Base-by-base conservation (phyloP, 2,797 vertebrate genomes). In the Sylvia borin region DNA sequence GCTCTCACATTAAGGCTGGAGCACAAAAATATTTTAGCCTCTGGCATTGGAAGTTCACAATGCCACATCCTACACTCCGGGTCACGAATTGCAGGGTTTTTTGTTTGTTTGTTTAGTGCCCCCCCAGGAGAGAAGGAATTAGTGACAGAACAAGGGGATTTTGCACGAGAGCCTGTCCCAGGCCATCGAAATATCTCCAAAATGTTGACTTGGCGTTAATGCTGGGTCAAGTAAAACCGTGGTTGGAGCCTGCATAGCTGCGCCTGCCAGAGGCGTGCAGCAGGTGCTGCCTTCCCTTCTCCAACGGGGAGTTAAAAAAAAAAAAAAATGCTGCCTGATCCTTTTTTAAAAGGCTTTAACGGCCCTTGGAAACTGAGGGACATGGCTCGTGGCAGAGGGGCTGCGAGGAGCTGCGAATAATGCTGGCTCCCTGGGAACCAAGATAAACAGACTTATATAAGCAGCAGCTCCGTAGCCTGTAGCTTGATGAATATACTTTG, bases 11-110 rank as follows among this genome's bases (percentile, higher is more conserved):
- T 95, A 95, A 96, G 91, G 92, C 93, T 97, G 96, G 93, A 97
- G 95, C 87, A 65, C 96, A 97, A 94, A 96, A 97, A 98, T 97
- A 95, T 97, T 95, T 97, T 98, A 96, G 97, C 98, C 97, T 98
- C 97, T 97, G 97, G 98, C 97, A 79, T 8, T 97, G 95, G 86
- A 97, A 98, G 97, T 97, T 97, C 95, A 91, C 85, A 85, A 11
- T 97, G 97, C 95, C 62, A 72, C 95, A 84, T 97, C 94, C 95
- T 96, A 96, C 82, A 96, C 95, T 91, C 74, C 32, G 32, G 94
- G 96, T 97, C 95, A 96, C n/a, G 88, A 93, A 97, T 96, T 96
- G 84, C 88, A 58, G 85, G 88, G 73, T 38, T 40, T 40, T 91
- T 89, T n/a, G n/a, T n/a, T 86, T 88, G 85, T 95, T 95, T 95